Conservation (phyloP, 2,888 invertebrate genomes). For the Hirtodrosophila alboralis region DNA sequence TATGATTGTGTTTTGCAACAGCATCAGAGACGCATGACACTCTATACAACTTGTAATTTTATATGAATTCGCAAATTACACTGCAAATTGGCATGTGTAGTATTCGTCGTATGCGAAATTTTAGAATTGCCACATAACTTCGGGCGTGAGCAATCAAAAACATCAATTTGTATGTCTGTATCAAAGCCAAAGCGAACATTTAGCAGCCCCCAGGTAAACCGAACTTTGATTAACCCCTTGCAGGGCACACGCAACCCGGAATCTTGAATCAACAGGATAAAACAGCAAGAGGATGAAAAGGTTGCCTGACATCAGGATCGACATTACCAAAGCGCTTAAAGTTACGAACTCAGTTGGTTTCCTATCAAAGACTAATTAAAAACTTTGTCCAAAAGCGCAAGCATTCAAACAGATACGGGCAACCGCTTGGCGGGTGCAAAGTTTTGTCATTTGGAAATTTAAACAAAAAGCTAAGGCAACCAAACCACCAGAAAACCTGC, state of each 20-base stretch:
- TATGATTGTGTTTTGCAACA: conserved; percentile 36
- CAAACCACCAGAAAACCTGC: conserved; percentile 28
- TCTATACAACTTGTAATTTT: conserved; percentile 52
- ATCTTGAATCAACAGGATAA: conserved; percentile 45
- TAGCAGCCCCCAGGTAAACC: conserved; percentile 63
- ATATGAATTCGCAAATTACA: conserved; percentile 73
- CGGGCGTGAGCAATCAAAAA: conserved; percentile 55
- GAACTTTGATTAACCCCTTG: conserved; percentile 70
- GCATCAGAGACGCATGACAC: conserved; percentile 48
- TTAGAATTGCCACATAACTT: conserved; percentile 43
- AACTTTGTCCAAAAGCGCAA: conserved; percentile 70
- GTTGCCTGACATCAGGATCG: conserved; percentile 23
- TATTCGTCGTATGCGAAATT: conserved; percentile 63
- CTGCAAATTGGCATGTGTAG: conserved; percentile 55
- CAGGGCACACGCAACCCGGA: conserved; percentile 18
- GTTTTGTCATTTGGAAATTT: conserved; percentile 77
- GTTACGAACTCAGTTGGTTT: conserved; percentile 67
- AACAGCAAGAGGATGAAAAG: neutral
- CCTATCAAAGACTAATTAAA: conserved; percentile 79
- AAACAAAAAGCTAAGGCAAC: conserved; percentile 58
- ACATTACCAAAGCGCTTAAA: conserved; percentile 57
- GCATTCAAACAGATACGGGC: conserved; percentile 43
- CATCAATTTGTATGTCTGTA: conserved; percentile 32
- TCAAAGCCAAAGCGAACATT: conserved; percentile 36
- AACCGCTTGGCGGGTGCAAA: conserved; percentile 43